Evolutionary conservation across 2,888 invertebrate species (phyloP).

Genomic region (Sarcophaga rosellei): DNA sequence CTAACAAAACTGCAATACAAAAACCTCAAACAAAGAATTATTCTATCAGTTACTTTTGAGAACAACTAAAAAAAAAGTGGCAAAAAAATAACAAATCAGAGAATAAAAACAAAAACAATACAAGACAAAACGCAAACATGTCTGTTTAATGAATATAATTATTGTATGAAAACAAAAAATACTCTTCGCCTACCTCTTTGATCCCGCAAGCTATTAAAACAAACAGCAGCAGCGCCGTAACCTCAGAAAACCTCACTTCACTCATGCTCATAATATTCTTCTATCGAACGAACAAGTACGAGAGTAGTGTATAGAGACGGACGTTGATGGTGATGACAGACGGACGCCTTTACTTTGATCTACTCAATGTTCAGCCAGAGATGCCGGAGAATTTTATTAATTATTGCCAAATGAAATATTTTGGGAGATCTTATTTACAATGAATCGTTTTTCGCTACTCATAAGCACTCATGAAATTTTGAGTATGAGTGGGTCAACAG

Average conservation of each 20-base stretch:
- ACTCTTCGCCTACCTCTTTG: slow-evolving; percentile 2
- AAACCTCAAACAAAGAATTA: slow-evolving; percentile 61
- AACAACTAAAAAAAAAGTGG: slow-evolving; percentile 14
- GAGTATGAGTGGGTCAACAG: no score
- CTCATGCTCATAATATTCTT: background rate
- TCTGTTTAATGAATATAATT: slow-evolving; percentile 66
- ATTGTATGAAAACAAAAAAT: slow-evolving; percentile 23
- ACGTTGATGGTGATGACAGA: slow-evolving; percentile 24
- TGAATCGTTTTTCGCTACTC: no score
- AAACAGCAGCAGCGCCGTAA: slow-evolving; percentile 3
- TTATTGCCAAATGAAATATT: background rate
- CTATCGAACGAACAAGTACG: background rate
- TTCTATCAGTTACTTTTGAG: slow-evolving; percentile 53
- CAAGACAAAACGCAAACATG: slow-evolving; percentile 28
- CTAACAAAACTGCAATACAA: slow-evolving; percentile 20
- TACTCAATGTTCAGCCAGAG: slow-evolving; percentile 20
- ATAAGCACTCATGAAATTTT: no score
- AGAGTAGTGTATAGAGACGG: background rate
- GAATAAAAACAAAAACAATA: no score
- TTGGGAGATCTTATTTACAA: no score
- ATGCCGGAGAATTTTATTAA: slow-evolving; percentile 1
- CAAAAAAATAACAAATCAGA: no score
- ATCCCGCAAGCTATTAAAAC: background rate
- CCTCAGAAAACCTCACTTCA: slow-evolving; percentile 39
- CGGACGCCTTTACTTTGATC: slow-evolving; percentile 57